Evolutionary conservation across 2,797 vertebrate genomes (phyloP).

Genomic region (Nyctibius grandis): DNA sequence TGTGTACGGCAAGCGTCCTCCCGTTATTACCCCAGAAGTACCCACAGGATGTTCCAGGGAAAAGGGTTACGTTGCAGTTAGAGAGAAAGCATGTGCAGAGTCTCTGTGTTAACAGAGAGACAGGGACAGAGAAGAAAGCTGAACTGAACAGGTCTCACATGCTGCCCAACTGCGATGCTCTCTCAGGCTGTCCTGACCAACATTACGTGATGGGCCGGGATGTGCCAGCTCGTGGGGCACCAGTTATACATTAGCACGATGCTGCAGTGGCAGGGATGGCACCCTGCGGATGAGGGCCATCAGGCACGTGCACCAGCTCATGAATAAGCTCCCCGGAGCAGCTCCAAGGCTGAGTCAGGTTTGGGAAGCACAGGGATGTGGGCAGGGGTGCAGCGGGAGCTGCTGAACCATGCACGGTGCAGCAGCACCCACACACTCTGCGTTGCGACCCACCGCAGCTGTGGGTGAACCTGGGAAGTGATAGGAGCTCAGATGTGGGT

Average conservation of each 20-base stretch:
- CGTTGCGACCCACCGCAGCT: background rate
- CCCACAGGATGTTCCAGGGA: background rate
- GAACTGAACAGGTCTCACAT: background rate
- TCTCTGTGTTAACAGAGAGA: constrained; percentile 32
- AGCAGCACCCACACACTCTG: background rate
- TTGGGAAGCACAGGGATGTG: background rate
- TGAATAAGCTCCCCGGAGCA: background rate
- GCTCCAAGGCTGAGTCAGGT: background rate
- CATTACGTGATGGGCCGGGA: rapidly evolving
- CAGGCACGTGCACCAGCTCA: background rate
- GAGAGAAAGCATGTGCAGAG: background rate
- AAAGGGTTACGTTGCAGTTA: background rate
- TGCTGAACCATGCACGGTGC: background rate
- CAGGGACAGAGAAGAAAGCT: constrained; percentile 34
- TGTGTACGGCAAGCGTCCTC: background rate
- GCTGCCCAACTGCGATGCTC: background rate
- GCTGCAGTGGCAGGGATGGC: background rate
- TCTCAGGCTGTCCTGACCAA: background rate
- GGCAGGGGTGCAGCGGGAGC: background rate
- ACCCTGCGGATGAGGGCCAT: background rate
- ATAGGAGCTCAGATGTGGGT: background rate
- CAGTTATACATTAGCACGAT: too few relatives aligned
- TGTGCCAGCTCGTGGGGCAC: background rate
- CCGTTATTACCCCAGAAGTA: rapidly evolving
- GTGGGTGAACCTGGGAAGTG: rapidly evolving